Conservation (phyloP, 2,797 vertebrate species). For the Xenops minutus region DNA sequence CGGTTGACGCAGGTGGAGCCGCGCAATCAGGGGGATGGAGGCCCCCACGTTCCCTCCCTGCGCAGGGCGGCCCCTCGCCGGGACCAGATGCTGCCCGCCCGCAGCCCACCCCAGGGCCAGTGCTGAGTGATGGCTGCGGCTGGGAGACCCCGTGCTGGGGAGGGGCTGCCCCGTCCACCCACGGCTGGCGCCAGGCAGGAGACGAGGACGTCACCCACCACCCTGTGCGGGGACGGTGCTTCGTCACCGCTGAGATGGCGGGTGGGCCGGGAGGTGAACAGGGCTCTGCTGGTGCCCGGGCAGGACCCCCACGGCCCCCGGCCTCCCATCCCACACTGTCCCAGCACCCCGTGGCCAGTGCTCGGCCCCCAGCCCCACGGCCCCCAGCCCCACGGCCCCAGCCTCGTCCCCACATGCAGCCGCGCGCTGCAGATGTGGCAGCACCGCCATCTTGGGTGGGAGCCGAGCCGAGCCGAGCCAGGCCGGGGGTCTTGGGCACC, state of each 20-base stretch:
- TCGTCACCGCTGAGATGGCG: background rate
- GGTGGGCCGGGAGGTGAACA: background rate
- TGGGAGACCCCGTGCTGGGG: constrained; percentile 1
- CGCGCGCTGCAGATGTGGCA: background rate
- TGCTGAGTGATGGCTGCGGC: constrained; percentile 11
- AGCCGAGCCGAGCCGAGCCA: background rate
- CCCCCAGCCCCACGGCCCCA: background rate
- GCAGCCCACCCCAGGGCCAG: constrained; percentile 9
- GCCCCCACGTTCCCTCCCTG: background rate
- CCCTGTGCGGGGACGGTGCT: background rate
- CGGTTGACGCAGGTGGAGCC: background rate
- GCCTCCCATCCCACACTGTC: accelerated
- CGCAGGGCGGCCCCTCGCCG: background rate
- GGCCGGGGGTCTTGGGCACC: background rate
- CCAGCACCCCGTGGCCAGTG: accelerated
- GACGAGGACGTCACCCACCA: constrained; percentile 43
- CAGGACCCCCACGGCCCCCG: accelerated
- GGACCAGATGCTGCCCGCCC: constrained; percentile 3
- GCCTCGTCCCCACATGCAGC: background rate
- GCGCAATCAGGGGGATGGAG: background rate
- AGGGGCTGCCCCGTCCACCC: constrained; percentile 21
- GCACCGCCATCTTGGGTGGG: constrained; percentile 49
- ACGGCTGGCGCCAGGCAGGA: constrained; percentile 34
- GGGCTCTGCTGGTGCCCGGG: accelerated
- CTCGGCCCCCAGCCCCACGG: accelerated